A percentile compares a stretch with the other conserved stretches of the same genome.
These are phyloP conservation scores for Chrysogorgia sp. DNA, from an alignment of 92 coral and sea anemone species.

Conservation along the genomic window DNA sequence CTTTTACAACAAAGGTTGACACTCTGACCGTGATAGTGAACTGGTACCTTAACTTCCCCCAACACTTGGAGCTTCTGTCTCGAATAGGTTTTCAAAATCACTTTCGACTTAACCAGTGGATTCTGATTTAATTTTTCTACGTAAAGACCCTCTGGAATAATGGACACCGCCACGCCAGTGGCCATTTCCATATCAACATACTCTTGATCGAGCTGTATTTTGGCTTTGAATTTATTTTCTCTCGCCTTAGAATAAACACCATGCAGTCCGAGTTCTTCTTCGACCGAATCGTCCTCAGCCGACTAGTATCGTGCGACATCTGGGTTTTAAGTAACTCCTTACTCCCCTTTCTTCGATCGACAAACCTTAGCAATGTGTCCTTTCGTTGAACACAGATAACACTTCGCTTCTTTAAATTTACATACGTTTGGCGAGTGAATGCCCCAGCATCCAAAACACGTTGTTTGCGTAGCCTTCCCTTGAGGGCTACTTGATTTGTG, in stretches of 20 bases:
- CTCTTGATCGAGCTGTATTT: neutral
- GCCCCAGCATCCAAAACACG: neutral
- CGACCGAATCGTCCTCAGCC: slow-evolving; percentile 10
- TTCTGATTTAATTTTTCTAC: slow-evolving; percentile 34
- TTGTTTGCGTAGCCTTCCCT: neutral
- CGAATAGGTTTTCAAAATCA: slow-evolving; percentile 27
- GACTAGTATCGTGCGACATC: neutral
- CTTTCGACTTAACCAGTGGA: slow-evolving; percentile 18
- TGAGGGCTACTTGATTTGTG: neutral
- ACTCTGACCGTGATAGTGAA: slow-evolving; percentile 38
- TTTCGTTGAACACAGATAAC: slow-evolving; percentile 6
- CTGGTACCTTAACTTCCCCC: slow-evolving; percentile 36
- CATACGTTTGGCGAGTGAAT: neutral
- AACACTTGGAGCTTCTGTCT: slow-evolving; percentile 26
- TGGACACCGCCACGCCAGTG: slow-evolving; percentile 47
- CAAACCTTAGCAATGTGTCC: slow-evolving; percentile 49
- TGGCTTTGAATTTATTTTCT: slow-evolving; percentile 3
- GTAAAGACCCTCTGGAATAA: slow-evolving; percentile 43
- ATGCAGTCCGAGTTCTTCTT: slow-evolving; percentile 23
- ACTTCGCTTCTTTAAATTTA: too few relatives aligned
- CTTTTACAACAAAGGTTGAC: slow-evolving; percentile 29
- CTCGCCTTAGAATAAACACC: slow-evolving; percentile 2
- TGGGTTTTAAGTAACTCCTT: too few relatives aligned
- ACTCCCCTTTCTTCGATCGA: too few relatives aligned
- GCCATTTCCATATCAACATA: slow-evolving; percentile 41